These are phyloP conservation scores for Natator depressus DNA, from an alignment of 2,113 vertebrate species.

Conservation along the genomic window DNA sequence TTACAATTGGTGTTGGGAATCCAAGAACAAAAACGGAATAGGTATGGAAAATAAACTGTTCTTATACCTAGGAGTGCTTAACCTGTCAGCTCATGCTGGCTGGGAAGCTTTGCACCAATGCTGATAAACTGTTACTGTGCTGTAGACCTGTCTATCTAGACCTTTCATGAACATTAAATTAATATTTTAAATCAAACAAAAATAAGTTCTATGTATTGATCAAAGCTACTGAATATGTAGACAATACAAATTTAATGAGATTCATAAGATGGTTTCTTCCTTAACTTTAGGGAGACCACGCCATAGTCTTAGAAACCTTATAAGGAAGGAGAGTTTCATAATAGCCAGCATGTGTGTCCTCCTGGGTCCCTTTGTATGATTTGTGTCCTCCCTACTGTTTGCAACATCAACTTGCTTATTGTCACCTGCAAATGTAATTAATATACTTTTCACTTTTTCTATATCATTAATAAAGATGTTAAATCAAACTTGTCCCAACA, in stretches of 20 bases:
- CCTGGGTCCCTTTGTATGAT: neutral
- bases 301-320: neutral
- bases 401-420: neutral
- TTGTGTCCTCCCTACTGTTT: neutral
- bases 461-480: neutral
- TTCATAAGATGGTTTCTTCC: neutral
- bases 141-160: neutral
- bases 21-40: neutral
- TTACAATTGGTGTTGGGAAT: neutral
- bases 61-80: neutral
- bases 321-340: neutral
- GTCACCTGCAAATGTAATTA: conserved; percentile 17
- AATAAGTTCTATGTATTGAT: neutral
- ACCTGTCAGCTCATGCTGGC: neutral
- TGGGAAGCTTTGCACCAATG: neutral
- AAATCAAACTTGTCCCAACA: neutral
- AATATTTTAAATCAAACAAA: neutral
- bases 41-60: neutral
- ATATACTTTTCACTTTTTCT: neutral
- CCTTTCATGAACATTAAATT: neutral
- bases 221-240: neutral
- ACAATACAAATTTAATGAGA: neutral
- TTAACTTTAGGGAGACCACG: neutral
- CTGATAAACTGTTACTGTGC: neutral
- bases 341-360: neutral